Evolutionary conservation across 2,888 invertebrate species (phyloP), one percentile per base, ranked within the genome.

Genomic region (Biston betularia): DNA sequence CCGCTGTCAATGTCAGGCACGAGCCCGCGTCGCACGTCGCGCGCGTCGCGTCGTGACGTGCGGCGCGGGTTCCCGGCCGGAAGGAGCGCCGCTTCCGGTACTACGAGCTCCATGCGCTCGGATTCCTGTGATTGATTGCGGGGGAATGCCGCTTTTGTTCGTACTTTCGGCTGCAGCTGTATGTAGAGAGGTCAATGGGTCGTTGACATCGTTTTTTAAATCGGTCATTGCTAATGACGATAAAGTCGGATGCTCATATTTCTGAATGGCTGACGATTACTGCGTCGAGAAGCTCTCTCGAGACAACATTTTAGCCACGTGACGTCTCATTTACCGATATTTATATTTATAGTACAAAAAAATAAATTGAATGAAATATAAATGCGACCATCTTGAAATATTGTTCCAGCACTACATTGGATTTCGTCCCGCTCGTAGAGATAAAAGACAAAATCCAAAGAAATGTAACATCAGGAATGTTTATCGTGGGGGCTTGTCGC

Each of bases 41-140:
- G n/a, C 24, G 24, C 71, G 72, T 12, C 66, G 73, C 69, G 82
- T 75, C 78, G 82, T 79, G 75, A 79, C 79, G 73, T 70, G 82
- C 75, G 77, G 82, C 79, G 75, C 79, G 79, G 82, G 82, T 82
- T 79, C 63, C 66, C 67, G 73, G 75, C 75, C 78, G 81, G 79
- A 84, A 86, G 84, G 79, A 79, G 75, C 72, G 48, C 75, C 70
- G 45, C 75, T 85, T 86, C 85, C 85, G 80, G 85, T 76, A 3
- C 24, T 74, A 78, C 80, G 80, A 75, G 77, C 61, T 64, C 54
- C 60, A 50, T 55, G 34, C 7, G 62, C 44, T 38, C 35, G 46
- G 48, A 42, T 61, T 66, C 65, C 57, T 58, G 34, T 52, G 53
- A 66, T 12, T 48, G 57, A 65, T 57, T 48, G 55, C 38, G 14